Evolutionary conservation across 2,888 invertebrate species (phyloP), one percentile per base, ranked within the genome.

Genomic region (Aspidapion aeneum): DNA sequence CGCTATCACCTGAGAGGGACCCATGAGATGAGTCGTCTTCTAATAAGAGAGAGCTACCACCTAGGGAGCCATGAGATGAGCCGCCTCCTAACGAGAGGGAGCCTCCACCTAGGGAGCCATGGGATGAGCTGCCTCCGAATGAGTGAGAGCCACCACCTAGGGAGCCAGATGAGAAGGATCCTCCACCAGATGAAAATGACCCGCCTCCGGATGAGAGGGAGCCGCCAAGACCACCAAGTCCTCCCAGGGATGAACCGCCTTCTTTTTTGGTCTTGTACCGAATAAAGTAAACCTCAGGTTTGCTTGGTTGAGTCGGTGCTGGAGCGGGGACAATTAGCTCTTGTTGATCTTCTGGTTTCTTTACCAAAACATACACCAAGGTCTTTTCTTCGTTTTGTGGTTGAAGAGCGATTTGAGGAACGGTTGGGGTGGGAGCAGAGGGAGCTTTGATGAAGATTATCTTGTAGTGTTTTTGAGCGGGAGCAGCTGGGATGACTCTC

Each of bases 221-320:
- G 12, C 35, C 35, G 3, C 35, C 35, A 35, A 35, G 35, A 35
- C 35, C 35, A 12, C 35, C 35, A 35, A 35, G 35, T 7, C 35
- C 35, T 3, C 35, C 35, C 35, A 35, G 12, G 3, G 35, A 35
- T 35, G 35, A 35, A n/a, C 49, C 49, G 49, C 49, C 49, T 19
- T 84, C 83, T 75, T 82, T 84, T 81, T 90, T 89, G 66, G 90
- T 90, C 83, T 89, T 90, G 85, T 91, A 91, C 71, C 89, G 86
- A 85, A 91, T 93, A 85, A 93, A 94, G 87, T 93, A 94, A 60
- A 93, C 93, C 82, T 93, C 93, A 61, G 93, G 93, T 83, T 93
- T 93, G 78, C 90, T 88, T 67, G 93, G 93, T 75, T 91, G 90
- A 57, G 92, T 93, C 57, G 93, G 92, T 1, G 88, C 86, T 17